A percentile compares a stretch with the other conserved stretches of the same genome.
Conservation (phyloP, 1,140 invertebrate species). For the Bemisia tabaci region DNA sequence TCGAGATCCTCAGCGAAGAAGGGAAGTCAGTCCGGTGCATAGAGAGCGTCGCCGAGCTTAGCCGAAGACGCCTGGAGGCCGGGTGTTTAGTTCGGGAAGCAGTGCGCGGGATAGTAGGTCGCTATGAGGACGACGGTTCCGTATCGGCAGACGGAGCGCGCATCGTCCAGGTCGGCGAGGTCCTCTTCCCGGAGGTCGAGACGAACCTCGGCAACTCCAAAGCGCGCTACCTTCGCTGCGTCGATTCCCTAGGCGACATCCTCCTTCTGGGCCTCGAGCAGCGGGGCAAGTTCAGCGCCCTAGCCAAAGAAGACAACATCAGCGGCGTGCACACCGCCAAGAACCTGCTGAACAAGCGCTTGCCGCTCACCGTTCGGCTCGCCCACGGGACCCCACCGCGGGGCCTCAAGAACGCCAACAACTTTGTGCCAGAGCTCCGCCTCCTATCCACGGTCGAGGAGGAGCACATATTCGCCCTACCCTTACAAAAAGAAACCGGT, state of each 20-base stretch:
- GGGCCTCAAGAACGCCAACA: slow-evolving; percentile 58
- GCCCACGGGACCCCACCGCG: slow-evolving; percentile 72
- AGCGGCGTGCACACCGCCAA: slow-evolving; percentile 79
- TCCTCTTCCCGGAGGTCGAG: slow-evolving; percentile 59
- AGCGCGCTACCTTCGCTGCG: slow-evolving; percentile 68
- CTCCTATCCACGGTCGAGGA: slow-evolving; percentile 71
- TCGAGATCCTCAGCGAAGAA: slow-evolving; percentile 86
- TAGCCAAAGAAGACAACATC: slow-evolving; percentile 82
- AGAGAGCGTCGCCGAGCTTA: slow-evolving; percentile 69
- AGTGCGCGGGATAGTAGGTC: slow-evolving; percentile 62
- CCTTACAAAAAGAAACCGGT: slow-evolving; percentile 63
- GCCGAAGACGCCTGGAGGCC: slow-evolving; percentile 54
- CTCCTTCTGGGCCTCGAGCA: slow-evolving; percentile 71
- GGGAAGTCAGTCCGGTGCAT: slow-evolving; percentile 77
- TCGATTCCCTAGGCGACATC: slow-evolving; percentile 68
- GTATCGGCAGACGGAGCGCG: slow-evolving; percentile 55
- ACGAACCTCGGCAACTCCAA: slow-evolving; percentile 35
- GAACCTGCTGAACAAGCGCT: slow-evolving; percentile 69
- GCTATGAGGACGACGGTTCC: slow-evolving; percentile 46
- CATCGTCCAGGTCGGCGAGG: slow-evolving; percentile 49
- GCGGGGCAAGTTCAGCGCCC: slow-evolving; percentile 74
- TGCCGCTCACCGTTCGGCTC: slow-evolving; percentile 78
- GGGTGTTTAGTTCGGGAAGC: slow-evolving; percentile 74
- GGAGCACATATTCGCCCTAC: slow-evolving; percentile 67
- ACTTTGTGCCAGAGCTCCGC: slow-evolving; percentile 65